Conservation (phyloP, 2,888 invertebrate genomes). For the Nomada ruficornis region DNA sequence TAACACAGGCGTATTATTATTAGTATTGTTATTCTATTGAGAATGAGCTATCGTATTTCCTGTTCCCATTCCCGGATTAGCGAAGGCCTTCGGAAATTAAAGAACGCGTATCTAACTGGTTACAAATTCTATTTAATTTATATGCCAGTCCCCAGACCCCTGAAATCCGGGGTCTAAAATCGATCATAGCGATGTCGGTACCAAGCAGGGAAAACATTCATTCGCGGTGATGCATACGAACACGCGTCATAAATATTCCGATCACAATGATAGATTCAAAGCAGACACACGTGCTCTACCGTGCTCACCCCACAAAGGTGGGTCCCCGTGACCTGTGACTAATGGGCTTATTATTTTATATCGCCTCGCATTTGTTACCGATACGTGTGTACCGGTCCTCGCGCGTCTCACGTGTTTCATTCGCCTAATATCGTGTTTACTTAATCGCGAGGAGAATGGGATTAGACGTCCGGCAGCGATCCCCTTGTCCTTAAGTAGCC, state of each 20-base stretch:
- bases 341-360: constrained; percentile 84
- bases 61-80: too few species aligned
- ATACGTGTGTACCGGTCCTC: constrained; percentile 42
- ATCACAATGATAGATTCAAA: constrained; percentile 48
- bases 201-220: constrained; percentile 5
- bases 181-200: neutral
- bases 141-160: neutral
- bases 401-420: constrained; percentile 55
- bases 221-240: constrained; percentile 17
- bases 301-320: constrained; percentile 56
- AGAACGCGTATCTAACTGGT: too few species aligned
- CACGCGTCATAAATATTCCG: constrained; percentile 44
- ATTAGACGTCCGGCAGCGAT: constrained; percentile 67
- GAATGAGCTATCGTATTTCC: too few species aligned
- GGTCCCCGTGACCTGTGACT: constrained; percentile 75
- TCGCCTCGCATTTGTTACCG: constrained; percentile 81
- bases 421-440: constrained; percentile 74
- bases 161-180: neutral
- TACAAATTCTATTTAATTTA: too few species aligned
- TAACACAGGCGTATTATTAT: too few species aligned
- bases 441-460: constrained; percentile 73
- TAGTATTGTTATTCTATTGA: too few species aligned
- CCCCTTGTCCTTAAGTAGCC: constrained; percentile 17
- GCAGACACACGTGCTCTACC: constrained; percentile 36
- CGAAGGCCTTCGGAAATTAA: too few species aligned